phyloP scores from a whole-genome alignment of 2,888 invertebrate genomes.

The Rhabditoides inermis region DNA sequence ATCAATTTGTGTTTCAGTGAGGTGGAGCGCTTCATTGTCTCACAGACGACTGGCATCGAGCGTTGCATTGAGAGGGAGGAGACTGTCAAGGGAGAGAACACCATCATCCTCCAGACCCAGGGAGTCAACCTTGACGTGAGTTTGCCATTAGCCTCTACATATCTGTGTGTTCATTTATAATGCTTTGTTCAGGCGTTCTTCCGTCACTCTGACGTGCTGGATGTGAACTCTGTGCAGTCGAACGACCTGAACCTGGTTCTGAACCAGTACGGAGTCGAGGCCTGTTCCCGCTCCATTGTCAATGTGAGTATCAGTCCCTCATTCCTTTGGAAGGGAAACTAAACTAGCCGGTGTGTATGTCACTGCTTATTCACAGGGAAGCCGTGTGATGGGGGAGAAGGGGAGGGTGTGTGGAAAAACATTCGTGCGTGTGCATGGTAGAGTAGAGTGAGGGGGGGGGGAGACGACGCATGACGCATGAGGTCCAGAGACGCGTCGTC shows the following conservation, averaged over 20 bases:
- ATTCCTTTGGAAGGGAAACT: too few species aligned
- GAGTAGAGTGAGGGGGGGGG: too few species aligned
- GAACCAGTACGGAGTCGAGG: slow-evolving; percentile 82
- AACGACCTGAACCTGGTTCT: slow-evolving; percentile 90
- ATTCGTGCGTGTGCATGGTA: too few species aligned
- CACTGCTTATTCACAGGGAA: too few species aligned
- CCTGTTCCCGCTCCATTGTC: slow-evolving; percentile 79
- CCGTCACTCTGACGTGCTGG: slow-evolving; percentile 69
- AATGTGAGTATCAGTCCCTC: too few species aligned
- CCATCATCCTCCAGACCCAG: slow-evolving; percentile 73
- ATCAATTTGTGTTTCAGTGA: slow-evolving; percentile 56
- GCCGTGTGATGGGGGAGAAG: too few species aligned
- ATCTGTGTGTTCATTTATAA: neutral
- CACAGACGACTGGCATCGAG: slow-evolving; percentile 72
- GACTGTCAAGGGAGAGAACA: slow-evolving; percentile 50
- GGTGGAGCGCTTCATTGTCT: slow-evolving; percentile 58
- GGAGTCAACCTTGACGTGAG: slow-evolving; percentile 75
- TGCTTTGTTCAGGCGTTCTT: slow-evolving; percentile 69
- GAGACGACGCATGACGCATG: too few species aligned
- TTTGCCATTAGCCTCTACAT: too few species aligned
- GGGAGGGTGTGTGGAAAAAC: too few species aligned
- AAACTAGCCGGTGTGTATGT: too few species aligned
- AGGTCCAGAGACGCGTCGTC: too few species aligned
- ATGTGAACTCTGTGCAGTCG: slow-evolving; percentile 64
- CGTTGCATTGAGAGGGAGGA: slow-evolving; percentile 70